These are phyloP conservation scores for Bombus ignitus DNA, from an alignment of 1,140 invertebrate species.

Conservation along the genomic window DNA sequence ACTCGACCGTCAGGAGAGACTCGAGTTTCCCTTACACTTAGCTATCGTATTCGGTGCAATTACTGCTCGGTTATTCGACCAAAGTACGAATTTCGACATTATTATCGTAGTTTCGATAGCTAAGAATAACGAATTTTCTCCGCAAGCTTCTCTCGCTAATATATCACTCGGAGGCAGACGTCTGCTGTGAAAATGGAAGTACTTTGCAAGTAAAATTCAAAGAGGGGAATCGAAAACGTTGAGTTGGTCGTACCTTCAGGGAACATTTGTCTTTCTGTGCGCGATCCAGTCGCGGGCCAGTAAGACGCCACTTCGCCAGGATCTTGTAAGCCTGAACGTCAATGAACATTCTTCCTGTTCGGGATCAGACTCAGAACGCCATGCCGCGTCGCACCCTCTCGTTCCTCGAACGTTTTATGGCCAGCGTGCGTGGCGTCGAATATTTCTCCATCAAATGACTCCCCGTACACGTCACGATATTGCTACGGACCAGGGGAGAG, in stretches of 20 bases:
- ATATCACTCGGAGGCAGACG: neutral
- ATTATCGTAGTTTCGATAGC: neutral
- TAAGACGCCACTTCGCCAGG: constrained; percentile 59
- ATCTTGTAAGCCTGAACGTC: constrained; percentile 59
- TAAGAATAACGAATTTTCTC: neutral
- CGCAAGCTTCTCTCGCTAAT: too few species aligned
- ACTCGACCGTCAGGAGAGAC: neutral
- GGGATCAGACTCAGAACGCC: constrained; percentile 63
- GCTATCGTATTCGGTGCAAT: neutral
- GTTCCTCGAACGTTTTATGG: constrained; percentile 71
- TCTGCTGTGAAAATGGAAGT: neutral
- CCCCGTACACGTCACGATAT: constrained; percentile 61
- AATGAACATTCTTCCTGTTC: constrained; percentile 72
- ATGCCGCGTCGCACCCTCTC: constrained; percentile 66
- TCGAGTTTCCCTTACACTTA: neutral
- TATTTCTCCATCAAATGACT: constrained; percentile 73
- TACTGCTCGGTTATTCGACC: neutral
- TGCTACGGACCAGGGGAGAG: constrained; percentile 61
- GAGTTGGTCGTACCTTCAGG: constrained; percentile 22
- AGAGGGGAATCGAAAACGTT: neutral
- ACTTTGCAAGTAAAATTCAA: constrained; percentile 25
- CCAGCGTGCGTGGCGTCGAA: constrained; percentile 65
- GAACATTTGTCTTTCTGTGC: constrained; percentile 50
- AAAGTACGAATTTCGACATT: neutral
- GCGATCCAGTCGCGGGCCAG: constrained; percentile 56